Base-by-base conservation (phyloP, 2,113 vertebrate species). In the Phaetusa simplex region DNA sequence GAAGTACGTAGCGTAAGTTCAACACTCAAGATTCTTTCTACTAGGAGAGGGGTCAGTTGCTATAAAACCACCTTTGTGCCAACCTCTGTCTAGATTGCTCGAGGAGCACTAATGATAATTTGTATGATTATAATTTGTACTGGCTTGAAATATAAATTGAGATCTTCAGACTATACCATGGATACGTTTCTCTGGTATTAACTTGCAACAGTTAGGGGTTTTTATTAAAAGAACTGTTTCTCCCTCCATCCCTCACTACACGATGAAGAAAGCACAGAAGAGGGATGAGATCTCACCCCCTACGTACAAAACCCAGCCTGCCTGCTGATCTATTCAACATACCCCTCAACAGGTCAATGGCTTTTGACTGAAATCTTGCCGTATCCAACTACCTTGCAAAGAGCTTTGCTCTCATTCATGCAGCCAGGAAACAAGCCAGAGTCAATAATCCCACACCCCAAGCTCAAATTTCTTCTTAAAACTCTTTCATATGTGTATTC, bases 401-500 rank as follows among this genome's bases (percentile, higher is more conserved):
- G 55, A 92, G 69, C 42, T 93, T 93, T 93, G 45, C 64, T 93
- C 86, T 95, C 88, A 94, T 84, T 92, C 76, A 86, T 64, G 69
- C 12, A 90, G 72, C 59, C 76, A 90, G 95, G 92, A 97, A 97
- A 74, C 3, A 45, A 80, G 93, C 95, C 96, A 97, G 78, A 96
- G 87, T 97, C 91, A 97, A 96, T 56, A 97, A 95, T 80, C 67
- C 73, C 84, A 95, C 84, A 94, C 49, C 50, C 34, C 36, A 91
- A 87, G 83, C 45, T 97, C 94, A 88, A 80, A 72, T 95, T 96
- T 95, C 91, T 73, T 80, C 73, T 88, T 82, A 91, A 95, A 97
- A 86, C 78, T 90, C 85, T 90, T 96, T 92, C 89, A 36, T 65
- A 86, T 90, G 73, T 87, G 53, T 87, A 95, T 80, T 91, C 81